These are phyloP conservation scores for Dicranocentrus wangi DNA, from an alignment of 2,888 invertebrate genomes.

Conservation along the genomic window DNA sequence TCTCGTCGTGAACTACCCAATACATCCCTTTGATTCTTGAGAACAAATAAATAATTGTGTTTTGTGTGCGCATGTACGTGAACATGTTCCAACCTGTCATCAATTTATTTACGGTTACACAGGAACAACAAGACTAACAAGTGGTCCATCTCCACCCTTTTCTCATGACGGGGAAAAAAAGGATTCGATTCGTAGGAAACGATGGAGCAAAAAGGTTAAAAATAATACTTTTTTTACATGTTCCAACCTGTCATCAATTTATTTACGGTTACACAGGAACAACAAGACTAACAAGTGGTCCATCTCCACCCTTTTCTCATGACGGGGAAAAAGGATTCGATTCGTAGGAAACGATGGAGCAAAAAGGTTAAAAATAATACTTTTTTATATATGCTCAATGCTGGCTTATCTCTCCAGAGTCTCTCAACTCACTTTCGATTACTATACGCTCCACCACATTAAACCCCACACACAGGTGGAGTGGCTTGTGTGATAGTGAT, in stretches of 20 bases:
- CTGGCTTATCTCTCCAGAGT: no score
- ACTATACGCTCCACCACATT: not conserved
- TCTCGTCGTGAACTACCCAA: not conserved
- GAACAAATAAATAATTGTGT: constrained; percentile 18
- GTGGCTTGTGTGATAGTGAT: not conserved
- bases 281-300: constrained; percentile 7
- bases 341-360: no score
- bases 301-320: constrained; percentile 36
- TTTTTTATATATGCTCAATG: constrained; percentile 4
- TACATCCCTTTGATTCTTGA: not conserved
- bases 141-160: constrained; percentile 29
- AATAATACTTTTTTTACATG: no score
- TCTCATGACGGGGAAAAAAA: constrained; percentile 17
- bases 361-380: no score
- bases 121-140: constrained; percentile 17
- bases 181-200: no score
- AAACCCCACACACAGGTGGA: not conserved
- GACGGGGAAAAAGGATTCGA: constrained; percentile 3
- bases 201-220: no score
- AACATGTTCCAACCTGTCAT: constrained; percentile 14
- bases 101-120: constrained; percentile 31
- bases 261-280: constrained; percentile 25
- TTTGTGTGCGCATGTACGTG: not conserved
- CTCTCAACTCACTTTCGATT: constrained; percentile 1
- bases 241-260: constrained; percentile 24